These are phyloP conservation scores for Stenopsyche tienmushanensis DNA, from an alignment of 1,140 invertebrate genomes.

Conservation along the genomic window DNA sequence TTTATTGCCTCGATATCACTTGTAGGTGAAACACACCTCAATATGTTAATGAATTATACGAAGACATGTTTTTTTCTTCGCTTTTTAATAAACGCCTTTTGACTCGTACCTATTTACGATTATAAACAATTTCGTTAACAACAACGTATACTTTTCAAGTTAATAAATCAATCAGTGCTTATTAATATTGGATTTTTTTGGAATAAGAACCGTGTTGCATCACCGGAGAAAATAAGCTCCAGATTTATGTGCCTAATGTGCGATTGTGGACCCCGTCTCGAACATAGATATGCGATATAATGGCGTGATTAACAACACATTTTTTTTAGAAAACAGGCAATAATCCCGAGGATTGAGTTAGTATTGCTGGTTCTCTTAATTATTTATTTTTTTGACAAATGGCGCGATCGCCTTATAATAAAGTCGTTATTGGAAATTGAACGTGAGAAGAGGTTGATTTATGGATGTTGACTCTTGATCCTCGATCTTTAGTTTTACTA, in stretches of 20 bases:
- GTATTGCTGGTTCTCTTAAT: background rate
- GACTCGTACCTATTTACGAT: slow-evolving; percentile 9
- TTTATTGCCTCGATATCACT: background rate
- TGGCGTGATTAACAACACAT: slow-evolving; percentile 7
- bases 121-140: slow-evolving; percentile 25
- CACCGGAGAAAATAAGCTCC: background rate
- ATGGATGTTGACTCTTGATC: background rate
- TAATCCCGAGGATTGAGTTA: background rate
- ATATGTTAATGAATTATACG: background rate
- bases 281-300: background rate
- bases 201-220: background rate
- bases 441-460: background rate
- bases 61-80: background rate
- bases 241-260: background rate
- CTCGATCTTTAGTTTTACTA: background rate
- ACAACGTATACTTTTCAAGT: slow-evolving; percentile 15
- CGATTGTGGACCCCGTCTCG: too few species aligned
- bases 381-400: slow-evolving; percentile 7
- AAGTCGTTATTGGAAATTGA: background rate
- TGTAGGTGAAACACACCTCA: background rate
- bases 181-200: background rate
- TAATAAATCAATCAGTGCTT: slow-evolving; percentile 18
- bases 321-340: background rate
- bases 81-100: background rate
- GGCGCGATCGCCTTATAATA: background rate